A percentile compares a stretch with the other conserved stretches of the same genome.
These are phyloP conservation scores for Etia nguti DNA, from an alignment of 2,113 vertebrate genomes.

Conservation along the genomic window DNA sequence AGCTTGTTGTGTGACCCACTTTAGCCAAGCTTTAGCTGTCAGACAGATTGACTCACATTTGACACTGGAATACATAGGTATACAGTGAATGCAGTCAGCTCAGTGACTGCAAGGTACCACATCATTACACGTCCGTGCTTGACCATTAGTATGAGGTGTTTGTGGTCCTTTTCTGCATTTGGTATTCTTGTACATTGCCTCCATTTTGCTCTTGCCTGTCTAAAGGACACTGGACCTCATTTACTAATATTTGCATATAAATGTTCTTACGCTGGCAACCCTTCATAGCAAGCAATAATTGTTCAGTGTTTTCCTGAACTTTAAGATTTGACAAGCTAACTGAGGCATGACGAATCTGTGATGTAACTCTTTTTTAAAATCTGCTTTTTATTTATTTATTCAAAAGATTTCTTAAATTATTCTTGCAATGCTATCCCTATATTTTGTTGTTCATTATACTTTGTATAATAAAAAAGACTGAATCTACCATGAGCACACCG, in stretches of 20 bases:
- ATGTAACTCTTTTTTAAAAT: accelerated
- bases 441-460: not conserved
- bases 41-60: not conserved
- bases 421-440: not conserved
- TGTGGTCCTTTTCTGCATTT: not conserved
- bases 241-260: not conserved
- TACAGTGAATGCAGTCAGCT: not conserved
- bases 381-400: not conserved
- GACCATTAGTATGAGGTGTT: not conserved
- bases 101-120: not conserved
- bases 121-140: not conserved
- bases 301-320: not conserved
- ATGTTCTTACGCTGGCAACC: not conserved
- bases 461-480: not conserved
- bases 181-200: not conserved
- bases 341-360: not conserved
- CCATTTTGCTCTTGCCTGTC: not conserved
- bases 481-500: slow-evolving; percentile 41
- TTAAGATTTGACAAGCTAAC: not conserved
- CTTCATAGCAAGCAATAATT: not conserved
- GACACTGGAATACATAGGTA: not conserved
- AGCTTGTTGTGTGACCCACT: not conserved
- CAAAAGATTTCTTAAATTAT: not conserved
- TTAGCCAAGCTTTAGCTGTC: not conserved
- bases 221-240: not conserved